Percentiles rank a stretch among this genome's conserved stretches.
Conservation (phyloP, 2,888 invertebrate genomes). For the Ophion ellenae region DNA sequence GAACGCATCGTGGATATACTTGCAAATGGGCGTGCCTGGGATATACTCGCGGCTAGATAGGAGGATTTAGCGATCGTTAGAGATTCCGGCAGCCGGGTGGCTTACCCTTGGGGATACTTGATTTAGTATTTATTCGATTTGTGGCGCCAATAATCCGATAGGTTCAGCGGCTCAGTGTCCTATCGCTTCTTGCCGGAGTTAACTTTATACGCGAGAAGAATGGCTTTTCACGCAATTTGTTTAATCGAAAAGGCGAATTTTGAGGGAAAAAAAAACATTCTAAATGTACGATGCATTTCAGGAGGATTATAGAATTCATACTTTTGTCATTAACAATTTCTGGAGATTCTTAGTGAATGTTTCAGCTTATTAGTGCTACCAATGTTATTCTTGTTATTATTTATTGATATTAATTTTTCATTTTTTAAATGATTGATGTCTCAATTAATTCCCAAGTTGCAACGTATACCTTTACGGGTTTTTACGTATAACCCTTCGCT, state of each 20-base stretch:
- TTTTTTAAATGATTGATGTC: no score
- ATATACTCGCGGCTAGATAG: background rate
- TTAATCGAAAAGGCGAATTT: background rate
- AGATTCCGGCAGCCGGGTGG: background rate
- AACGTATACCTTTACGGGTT: no score
- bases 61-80: constrained; percentile 16
- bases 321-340: no score
- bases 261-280: no score
- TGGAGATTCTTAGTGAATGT: no score
- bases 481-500: no score
- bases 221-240: background rate
- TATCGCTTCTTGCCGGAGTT: background rate
- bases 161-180: background rate
- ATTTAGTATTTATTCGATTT: constrained; percentile 10
- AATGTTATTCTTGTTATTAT: no score
- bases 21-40: constrained; percentile 8
- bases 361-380: no score
- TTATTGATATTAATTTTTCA: no score
- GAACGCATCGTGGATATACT: constrained; percentile 5
- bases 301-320: no score
- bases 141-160: constrained; percentile 4
- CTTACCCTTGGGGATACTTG: constrained; percentile 3
- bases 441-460: no score
- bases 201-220: background rate
- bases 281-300: no score